Evolutionary conservation across 2,888 invertebrate species (phyloP).

Genomic region (Bombyx huttoni): DNA sequence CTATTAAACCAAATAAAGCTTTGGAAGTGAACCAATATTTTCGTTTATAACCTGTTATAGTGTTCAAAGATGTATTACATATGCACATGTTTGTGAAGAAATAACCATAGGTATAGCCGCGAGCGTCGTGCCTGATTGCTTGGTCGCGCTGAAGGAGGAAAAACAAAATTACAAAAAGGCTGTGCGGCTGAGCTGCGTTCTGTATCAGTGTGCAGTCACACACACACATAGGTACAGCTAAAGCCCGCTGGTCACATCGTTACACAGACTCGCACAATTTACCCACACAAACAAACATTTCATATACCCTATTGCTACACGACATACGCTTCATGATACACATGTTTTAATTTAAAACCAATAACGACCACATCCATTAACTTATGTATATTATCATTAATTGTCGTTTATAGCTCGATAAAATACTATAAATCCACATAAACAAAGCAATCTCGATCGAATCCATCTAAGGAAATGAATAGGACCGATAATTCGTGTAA

Average conservation of each 20-base stretch:
- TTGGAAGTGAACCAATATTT: too few species aligned
- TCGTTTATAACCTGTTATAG: too few species aligned
- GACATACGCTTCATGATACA: slow-evolving; percentile 17
- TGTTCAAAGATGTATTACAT: background rate
- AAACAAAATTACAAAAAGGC: slow-evolving; percentile 66
- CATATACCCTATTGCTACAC: slow-evolving; percentile 12
- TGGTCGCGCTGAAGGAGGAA: slow-evolving; percentile 39
- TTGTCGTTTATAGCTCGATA: too few species aligned
- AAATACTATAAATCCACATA: background rate
- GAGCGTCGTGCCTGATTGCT: slow-evolving; percentile 12
- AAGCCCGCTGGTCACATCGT: slow-evolving; percentile 41
- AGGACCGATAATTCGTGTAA: slow-evolving; percentile 1
- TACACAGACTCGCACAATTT: slow-evolving; percentile 41
- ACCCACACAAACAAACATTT: slow-evolving; percentile 35
- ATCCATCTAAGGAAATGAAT: background rate
- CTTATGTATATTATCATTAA: background rate
- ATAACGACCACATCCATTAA: slow-evolving; percentile 7
- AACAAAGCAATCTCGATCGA: background rate
- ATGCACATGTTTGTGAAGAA: background rate
- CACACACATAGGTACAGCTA: slow-evolving; percentile 24
- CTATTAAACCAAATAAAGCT: too few species aligned
- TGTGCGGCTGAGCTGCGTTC: slow-evolving; percentile 40
- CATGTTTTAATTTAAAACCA: slow-evolving; percentile 15
- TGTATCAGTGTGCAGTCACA: slow-evolving; percentile 39
- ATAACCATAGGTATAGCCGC: slow-evolving; percentile 9